Conservation (phyloP, 2,797 vertebrate genomes). For the Chiroxiphia lanceolata region DNA sequence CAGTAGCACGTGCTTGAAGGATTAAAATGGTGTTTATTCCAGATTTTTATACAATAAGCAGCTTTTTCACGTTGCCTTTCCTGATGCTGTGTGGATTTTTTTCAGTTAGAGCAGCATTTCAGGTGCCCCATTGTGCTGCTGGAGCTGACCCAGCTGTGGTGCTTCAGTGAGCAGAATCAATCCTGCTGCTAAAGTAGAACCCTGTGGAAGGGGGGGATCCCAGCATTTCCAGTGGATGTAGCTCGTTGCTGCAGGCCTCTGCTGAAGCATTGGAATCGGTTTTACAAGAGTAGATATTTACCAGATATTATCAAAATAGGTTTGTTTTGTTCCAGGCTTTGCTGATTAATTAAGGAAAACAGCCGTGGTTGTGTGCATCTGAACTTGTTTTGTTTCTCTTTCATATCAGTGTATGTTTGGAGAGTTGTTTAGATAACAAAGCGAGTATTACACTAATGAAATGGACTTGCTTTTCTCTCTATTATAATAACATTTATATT, state of each 20-base stretch:
- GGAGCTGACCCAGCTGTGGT: not conserved
- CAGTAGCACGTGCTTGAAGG: rapidly evolving
- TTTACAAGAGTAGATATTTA: not conserved
- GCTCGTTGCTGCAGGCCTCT: not conserved
- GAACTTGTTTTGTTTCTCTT: not conserved
- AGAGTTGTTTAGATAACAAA: not conserved
- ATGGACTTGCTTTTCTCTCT: not conserved
- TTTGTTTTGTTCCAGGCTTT: not conserved
- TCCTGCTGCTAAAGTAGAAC: not conserved
- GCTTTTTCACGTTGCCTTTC: not conserved
- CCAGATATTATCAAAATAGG: not conserved
- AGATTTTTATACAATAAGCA: not conserved
- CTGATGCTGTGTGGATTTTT: not conserved
- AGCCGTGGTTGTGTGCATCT: not conserved
- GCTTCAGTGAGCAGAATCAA: not conserved
- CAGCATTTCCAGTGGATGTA: not conserved
- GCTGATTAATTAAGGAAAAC: not conserved
- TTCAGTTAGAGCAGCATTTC: not conserved
- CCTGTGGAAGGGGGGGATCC: not conserved
- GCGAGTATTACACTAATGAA: not conserved
- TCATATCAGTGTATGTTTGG: not conserved
- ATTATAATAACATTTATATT: rapidly evolving
- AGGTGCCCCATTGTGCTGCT: not conserved
- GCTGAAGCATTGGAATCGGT: not conserved
- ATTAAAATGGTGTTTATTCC: not conserved